A percentile compares a stretch with the other conserved stretches of the same genome.
Conservation (phyloP, 2,113 vertebrate genomes). For the Sinocyclocheilus rhinocerous region DNA sequence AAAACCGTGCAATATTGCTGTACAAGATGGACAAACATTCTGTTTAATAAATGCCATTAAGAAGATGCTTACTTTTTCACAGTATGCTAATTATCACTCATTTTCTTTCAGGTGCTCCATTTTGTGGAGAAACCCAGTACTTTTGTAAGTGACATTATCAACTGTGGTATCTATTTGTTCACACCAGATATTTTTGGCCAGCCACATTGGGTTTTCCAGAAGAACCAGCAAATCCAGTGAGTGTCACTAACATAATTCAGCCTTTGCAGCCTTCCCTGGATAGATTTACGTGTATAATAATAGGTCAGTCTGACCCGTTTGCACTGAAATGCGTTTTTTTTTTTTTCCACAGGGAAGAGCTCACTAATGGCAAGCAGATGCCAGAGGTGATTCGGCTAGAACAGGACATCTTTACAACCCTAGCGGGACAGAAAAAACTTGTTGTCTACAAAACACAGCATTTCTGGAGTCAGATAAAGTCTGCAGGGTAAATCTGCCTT, state of each 20-base stretch:
- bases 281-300: not conserved
- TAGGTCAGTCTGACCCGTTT: not conserved
- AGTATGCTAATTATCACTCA: not conserved
- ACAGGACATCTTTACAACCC: slow-evolving; percentile 91
- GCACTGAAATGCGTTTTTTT: not conserved
- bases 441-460: slow-evolving; percentile 89
- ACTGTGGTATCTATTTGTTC: slow-evolving; percentile 97
- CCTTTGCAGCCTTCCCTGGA: not conserved
- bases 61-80: not conserved
- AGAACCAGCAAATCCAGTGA: slow-evolving; percentile 90
- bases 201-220: slow-evolving; percentile 92
- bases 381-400: slow-evolving; percentile 92
- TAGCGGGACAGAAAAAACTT: slow-evolving; percentile 89
- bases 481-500: slow-evolving; percentile 85
- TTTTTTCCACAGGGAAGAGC: slow-evolving; percentile 79
- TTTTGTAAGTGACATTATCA: slow-evolving; percentile 97
- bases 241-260: slow-evolving; percentile 62
- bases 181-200: slow-evolving; percentile 90
- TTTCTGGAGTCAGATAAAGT: slow-evolving; percentile 99
- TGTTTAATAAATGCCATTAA: not conserved
- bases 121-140: slow-evolving; percentile 98
- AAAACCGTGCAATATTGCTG: not conserved
- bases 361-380: slow-evolving; percentile 84
- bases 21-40: not conserved
- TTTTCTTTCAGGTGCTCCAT: slow-evolving; percentile 84